Conservation (phyloP, 2,797 vertebrate genomes). For the Pelochelys cantorii region DNA sequence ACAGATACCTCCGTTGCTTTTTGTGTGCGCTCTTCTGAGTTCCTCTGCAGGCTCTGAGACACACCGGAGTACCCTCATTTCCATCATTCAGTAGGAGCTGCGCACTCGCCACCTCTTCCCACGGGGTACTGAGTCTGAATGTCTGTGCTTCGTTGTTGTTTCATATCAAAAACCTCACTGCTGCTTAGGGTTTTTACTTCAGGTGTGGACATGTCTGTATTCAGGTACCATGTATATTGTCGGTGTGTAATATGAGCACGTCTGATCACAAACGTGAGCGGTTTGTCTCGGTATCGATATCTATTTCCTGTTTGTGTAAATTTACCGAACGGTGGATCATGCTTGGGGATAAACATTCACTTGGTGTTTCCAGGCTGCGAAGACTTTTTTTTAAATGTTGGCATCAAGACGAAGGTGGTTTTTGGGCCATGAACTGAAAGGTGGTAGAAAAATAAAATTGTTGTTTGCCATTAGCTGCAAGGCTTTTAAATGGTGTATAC, state of each 20-base stretch:
- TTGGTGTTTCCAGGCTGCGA: background rate
- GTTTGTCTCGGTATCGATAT: background rate
- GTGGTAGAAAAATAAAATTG: background rate
- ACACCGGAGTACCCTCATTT: background rate
- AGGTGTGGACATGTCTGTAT: constrained; percentile 40
- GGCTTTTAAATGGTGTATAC: background rate
- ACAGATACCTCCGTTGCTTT: background rate
- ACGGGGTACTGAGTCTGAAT: background rate
- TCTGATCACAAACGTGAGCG: constrained; percentile 22
- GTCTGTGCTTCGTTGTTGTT: background rate
- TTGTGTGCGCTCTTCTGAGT: background rate
- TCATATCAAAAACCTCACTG: background rate
- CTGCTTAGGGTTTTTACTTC: background rate
- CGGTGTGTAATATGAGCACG: constrained; percentile 25
- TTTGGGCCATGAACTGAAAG: fast-evolving
- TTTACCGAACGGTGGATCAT: background rate
- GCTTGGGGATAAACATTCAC: background rate
- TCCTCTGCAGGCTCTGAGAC: fast-evolving
- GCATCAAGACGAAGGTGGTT: background rate
- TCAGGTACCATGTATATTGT: constrained; percentile 54
- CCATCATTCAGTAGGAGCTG: background rate
- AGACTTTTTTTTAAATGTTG: background rate
- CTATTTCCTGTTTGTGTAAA: background rate
- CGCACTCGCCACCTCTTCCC: background rate
- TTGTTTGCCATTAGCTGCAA: background rate